Percentiles rank a stretch among this genome's conserved stretches.
These are phyloP conservation scores for Uropetala carovei DNA, from an alignment of 2,888 invertebrate genomes.

Conservation along the genomic window DNA sequence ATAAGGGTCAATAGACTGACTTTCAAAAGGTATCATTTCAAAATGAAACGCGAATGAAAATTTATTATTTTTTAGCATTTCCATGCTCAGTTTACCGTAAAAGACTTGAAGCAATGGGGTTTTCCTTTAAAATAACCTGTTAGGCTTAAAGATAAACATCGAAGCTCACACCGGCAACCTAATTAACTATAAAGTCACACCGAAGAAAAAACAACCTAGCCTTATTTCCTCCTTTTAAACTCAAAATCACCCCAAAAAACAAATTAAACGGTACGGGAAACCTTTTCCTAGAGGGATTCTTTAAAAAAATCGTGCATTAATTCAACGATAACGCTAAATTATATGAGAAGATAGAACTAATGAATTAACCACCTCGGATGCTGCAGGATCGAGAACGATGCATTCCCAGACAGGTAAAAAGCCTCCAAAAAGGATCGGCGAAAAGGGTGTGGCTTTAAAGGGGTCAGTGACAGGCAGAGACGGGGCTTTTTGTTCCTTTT, in stretches of 20 bases:
- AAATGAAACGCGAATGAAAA: too few species aligned
- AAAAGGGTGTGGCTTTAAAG: slow-evolving; percentile 23
- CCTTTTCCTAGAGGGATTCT: background rate
- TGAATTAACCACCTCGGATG: too few species aligned
- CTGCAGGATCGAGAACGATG: background rate
- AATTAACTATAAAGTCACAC: background rate
- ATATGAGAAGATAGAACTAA: background rate
- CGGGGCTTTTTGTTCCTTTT: background rate
- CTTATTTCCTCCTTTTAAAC: background rate
- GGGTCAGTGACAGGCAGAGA: background rate
- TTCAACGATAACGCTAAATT: background rate
- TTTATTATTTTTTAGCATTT: too few species aligned
- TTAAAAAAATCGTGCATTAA: background rate
- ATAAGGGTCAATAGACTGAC: too few species aligned
- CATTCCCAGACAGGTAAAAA: background rate
- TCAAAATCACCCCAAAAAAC: background rate
- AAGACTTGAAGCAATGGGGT: too few species aligned
- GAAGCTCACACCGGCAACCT: background rate
- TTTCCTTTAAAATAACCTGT: too few species aligned
- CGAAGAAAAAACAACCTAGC: background rate
- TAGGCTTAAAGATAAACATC: too few species aligned
- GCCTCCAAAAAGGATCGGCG: background rate
- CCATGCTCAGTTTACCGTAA: too few species aligned
- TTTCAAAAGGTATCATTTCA: too few species aligned
- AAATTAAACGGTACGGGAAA: background rate